Evolutionary conservation across 2,888 invertebrate genomes (phyloP).

Genomic region (Cabera pusaria): DNA sequence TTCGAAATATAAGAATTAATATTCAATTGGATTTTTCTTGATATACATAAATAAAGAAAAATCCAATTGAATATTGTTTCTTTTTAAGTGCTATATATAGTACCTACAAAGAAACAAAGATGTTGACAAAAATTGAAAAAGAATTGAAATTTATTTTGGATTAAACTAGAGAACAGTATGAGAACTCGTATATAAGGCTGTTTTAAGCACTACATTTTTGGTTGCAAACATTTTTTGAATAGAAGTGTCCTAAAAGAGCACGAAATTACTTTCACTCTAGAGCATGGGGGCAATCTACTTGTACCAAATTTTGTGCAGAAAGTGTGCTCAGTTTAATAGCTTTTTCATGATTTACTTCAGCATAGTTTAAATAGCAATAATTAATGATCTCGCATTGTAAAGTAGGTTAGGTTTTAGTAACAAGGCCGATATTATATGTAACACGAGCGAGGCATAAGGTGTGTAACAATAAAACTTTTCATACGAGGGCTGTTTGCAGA

Average conservation of each 20-base stretch:
- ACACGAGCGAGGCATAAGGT: slow-evolving; percentile 46
- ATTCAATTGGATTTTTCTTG: too few relatives aligned
- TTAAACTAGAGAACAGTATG: too few relatives aligned
- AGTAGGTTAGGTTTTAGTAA: slow-evolving; percentile 55
- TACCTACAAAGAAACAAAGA: too few relatives aligned
- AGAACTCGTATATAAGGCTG: too few relatives aligned
- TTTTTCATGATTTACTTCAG: slow-evolving; percentile 12
- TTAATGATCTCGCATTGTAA: slow-evolving; percentile 29
- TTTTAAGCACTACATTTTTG: too few relatives aligned
- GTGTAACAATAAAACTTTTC: slow-evolving; percentile 62
- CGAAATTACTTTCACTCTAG: slow-evolving; percentile 36
- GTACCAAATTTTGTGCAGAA: slow-evolving; percentile 2
- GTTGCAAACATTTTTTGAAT: slow-evolving; percentile 13
- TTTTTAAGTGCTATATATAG: too few relatives aligned
- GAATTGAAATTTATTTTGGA: too few relatives aligned
- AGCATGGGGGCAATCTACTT: slow-evolving; percentile 18
- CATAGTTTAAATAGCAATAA: slow-evolving; percentile 14
- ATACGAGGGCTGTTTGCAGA: slow-evolving; percentile 46
- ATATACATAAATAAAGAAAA: too few relatives aligned
- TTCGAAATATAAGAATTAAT: too few relatives aligned
- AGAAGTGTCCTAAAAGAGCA: slow-evolving; percentile 17
- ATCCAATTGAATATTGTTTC: too few relatives aligned
- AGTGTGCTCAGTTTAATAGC: slow-evolving; percentile 4
- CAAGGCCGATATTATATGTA: slow-evolving; percentile 61
- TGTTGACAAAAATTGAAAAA: too few relatives aligned